Evolutionary conservation across 2,888 invertebrate species (phyloP), one percentile per base, ranked within the genome.

Genomic region (Ryuthela nishihirai): DNA sequence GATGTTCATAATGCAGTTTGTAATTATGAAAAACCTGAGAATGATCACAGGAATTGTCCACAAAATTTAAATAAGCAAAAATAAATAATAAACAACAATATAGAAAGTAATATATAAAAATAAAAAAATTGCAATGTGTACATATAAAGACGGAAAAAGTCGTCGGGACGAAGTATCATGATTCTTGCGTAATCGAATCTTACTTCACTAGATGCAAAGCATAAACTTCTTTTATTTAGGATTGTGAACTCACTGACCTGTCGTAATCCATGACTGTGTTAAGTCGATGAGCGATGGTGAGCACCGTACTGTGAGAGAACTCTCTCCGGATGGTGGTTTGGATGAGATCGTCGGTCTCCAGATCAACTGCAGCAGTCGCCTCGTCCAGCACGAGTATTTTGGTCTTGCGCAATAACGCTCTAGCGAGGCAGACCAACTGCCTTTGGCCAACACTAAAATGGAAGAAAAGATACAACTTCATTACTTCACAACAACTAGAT

Each of bases 241-340:
- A n/a, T 15, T 44, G 9, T 18, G 18, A 39, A 26, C 25, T 15
- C 5, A 12, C 17, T 44, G 29, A 63, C 63, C 63, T 60, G 36
- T 63, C 59, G 41, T 63, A 63, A 40, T 63, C 63, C 63, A 63
- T 60, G 6, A 63, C 56, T n/a, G 63, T 63, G 34, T 63, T 63
- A n/a, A 64, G 48, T 6, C 64, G 52, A 38, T 64, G 64, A 15
- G 64, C 64, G 7, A 64, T 64, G 1, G 55, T 54, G 15, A 75
- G 67, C 5, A 75, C 86, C 4, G 93, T 93, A 75, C 89, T 88
- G 62, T 87, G 81, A 58, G 81, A 82, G 74, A 94, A 94, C 74
- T 93, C 88, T 24, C 83, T 81, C 21, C 88, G 83, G 72, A 94
- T 95, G 3, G 94, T 94, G 76, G 69, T 67, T 83, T 88, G 80